Evolutionary conservation across 2,113 vertebrate genomes (phyloP).

Genomic region (Hemichromis elongatus): DNA sequence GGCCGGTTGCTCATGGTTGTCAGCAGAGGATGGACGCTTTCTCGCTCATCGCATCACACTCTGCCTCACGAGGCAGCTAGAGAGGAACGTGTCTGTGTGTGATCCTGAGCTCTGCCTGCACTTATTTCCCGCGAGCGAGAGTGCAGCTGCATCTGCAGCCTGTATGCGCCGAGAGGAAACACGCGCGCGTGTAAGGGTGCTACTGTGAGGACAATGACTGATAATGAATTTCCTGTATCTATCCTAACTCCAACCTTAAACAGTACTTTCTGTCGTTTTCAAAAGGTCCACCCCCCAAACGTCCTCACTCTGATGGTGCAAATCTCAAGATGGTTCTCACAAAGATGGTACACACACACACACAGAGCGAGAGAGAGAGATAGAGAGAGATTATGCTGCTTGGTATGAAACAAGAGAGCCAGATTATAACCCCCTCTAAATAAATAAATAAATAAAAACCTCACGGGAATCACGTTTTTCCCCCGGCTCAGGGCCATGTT

Average conservation of each 20-base stretch:
- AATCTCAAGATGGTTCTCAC: not conserved
- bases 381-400: conserved; percentile 33
- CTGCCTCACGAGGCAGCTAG: not conserved
- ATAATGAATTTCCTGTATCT: not conserved
- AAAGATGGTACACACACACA: not conserved
- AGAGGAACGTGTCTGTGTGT: not conserved
- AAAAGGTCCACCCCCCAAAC: not conserved
- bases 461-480: conserved; percentile 31
- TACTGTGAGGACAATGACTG: not conserved
- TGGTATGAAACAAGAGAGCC: conserved; percentile 32
- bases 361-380: not conserved
- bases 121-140: not conserved
- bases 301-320: not conserved
- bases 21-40: not conserved
- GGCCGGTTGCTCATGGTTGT: conserved; percentile 62
- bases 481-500: not conserved
- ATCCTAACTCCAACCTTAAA: not conserved
- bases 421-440: conserved; percentile 35
- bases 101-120: not conserved
- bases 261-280: not conserved
- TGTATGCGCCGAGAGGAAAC: not conserved
- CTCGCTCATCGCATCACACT: conserved; percentile 24
- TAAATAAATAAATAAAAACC: conserved; percentile 37
- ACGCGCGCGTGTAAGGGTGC: not conserved
- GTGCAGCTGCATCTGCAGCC: conserved; percentile 20